phyloP scores from a whole-genome alignment of 2,888 invertebrate species.

The Seladonia tumulorum region DNA sequence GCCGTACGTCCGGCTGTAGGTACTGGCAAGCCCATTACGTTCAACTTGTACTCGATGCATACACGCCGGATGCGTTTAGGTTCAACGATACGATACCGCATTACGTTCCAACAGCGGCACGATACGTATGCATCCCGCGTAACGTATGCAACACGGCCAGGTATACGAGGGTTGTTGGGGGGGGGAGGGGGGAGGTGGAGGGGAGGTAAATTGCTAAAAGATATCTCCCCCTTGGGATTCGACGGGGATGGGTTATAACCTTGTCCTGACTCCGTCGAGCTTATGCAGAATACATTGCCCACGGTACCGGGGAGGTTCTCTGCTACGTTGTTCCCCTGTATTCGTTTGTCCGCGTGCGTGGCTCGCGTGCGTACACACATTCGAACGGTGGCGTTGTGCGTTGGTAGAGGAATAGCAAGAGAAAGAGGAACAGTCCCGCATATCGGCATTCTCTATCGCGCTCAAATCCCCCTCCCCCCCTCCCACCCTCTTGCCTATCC shows the following conservation, averaged over 20 bases:
- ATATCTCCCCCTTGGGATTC: constrained; percentile 77
- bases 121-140: constrained; percentile 60
- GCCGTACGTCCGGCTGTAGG: not conserved
- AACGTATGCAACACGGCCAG: constrained; percentile 60
- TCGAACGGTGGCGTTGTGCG: constrained; percentile 7
- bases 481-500: not conserved
- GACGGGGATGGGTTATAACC: constrained; percentile 72
- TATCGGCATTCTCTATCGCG: constrained; percentile 6
- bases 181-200: too few relatives aligned
- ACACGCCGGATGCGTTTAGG: constrained; percentile 51
- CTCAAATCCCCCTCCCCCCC: not conserved
- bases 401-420: not conserved
- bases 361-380: constrained; percentile 31
- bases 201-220: constrained; percentile 78
- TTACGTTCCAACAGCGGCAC: constrained; percentile 48
- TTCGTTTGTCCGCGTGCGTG: constrained; percentile 39
- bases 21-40: constrained; percentile 38
- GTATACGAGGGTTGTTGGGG: constrained; percentile 14
- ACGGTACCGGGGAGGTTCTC: constrained; percentile 46
- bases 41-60: constrained; percentile 40
- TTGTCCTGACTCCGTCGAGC: constrained; percentile 63
- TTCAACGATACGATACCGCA: constrained; percentile 56
- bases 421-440: not conserved
- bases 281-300: constrained; percentile 70
- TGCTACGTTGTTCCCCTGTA: constrained; percentile 21